A percentile compares a stretch with the other conserved stretches of the same genome.
Evolutionary conservation across 2,888 invertebrate genomes (phyloP).

Genomic region (Oligia fasciuncula): DNA sequence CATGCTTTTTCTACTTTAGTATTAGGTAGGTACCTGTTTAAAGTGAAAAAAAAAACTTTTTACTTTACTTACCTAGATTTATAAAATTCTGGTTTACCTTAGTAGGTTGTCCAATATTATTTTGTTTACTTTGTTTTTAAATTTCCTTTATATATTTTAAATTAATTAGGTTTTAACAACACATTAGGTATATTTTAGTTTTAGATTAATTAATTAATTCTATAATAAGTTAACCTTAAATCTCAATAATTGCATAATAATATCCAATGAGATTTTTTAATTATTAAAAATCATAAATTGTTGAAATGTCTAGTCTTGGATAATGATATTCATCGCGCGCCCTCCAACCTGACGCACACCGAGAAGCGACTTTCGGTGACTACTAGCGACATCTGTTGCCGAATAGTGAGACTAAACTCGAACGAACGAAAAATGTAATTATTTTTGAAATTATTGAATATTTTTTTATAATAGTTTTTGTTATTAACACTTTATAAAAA

Average conservation of each 20-base stretch:
- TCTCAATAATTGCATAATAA: not conserved
- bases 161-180: not conserved
- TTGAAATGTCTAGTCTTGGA: not conserved
- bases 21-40: no score
- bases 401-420: constrained; percentile 66
- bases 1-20: not conserved
- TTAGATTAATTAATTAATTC: not conserved
- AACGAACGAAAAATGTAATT: not conserved
- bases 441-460: not conserved
- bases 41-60: not conserved
- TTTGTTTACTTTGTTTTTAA: not conserved
- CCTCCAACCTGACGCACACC: not conserved
- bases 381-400: constrained; percentile 78
- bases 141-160: not conserved
- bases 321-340: not conserved
- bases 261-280: not conserved
- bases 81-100: not conserved
- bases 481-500: not conserved
- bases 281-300: not conserved
- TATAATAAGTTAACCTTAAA: not conserved
- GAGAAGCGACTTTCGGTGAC: constrained; percentile 31
- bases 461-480: not conserved
- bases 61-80: no score
- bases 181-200: not conserved
- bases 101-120: not conserved